Evolutionary conservation across 2,888 invertebrate species (phyloP), one percentile per base, ranked within the genome.

Genomic region (Acronicta leporina): DNA sequence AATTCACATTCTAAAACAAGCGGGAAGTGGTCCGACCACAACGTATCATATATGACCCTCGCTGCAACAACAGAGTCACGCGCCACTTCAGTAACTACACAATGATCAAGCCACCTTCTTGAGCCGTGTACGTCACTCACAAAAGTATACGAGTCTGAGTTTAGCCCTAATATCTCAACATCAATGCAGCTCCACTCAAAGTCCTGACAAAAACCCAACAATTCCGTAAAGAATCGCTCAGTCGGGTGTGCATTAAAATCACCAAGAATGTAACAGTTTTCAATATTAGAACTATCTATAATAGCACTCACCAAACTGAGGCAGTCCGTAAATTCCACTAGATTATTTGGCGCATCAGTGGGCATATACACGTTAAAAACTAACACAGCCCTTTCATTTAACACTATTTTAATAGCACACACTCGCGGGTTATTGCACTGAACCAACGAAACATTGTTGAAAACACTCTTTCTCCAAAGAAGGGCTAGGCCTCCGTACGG

Each of bases 381-480:
- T 47, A 33, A 47, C 11, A 47, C 14, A 0, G 46, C 5, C 5
- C 13, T 33, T 11, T 47, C 11, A 2, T 35, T 33, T 3, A 33
- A n/a, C 33, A 13, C 11, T 35, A 47, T 47, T 33, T 47, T 8
- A 8, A 47, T 16, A 33, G 46, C 46, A 15, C 46, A 33, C 33
- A 47, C 15, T 33, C 46, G 46, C 33, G 46, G 4, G 46, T 33
- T 47, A 1, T 38, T 20, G 4, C 48, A 48, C 35, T 13, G n/a
- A 20, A 38, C 20, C 20, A 38, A 4, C 6, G 48, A 27, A 1
- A 35, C 35, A 2, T 2, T 35, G 35, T 35, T 35, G 4, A 35
- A 35, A 2, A 5, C 35, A 35, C 35, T 35, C 5, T 35, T 35
- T 5, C 35, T 35, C 35, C 35, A 35, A 35, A 35, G 35, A 3